A percentile compares a stretch with the other conserved stretches of the same genome.
These are phyloP conservation scores for Trididemnum miniatum DNA, from an alignment of 23 tunicate genomes.

Conservation along the genomic window DNA sequence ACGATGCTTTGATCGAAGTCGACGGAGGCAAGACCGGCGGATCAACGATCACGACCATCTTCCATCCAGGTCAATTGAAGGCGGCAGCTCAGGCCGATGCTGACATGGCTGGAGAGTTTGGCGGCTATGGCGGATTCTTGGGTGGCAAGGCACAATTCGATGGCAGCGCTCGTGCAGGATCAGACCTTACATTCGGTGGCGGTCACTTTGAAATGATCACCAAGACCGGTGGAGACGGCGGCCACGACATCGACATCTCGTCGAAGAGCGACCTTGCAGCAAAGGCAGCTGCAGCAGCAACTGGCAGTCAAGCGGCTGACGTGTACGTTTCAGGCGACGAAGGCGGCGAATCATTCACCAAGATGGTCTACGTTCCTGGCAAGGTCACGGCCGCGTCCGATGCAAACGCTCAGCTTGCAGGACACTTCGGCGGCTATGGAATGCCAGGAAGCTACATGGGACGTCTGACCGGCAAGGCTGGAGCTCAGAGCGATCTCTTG, in stretches of 20 bases:
- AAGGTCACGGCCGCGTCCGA: not conserved
- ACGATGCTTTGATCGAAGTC: not conserved
- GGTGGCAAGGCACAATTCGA: constrained; percentile 19
- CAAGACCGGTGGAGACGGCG: constrained; percentile 22
- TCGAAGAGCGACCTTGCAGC: not conserved
- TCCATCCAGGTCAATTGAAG: constrained; percentile 11
- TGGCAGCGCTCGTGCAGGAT: not conserved
- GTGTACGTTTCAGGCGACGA: not conserved
- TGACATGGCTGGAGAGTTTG: not conserved
- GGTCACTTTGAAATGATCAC: constrained; percentile 12
- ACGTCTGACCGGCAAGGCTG: not conserved
- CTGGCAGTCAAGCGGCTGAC: not conserved
- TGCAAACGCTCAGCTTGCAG: not conserved
- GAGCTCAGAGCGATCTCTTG: constrained; percentile 3
- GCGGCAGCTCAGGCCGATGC: not conserved
- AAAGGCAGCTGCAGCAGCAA: constrained; percentile 8
- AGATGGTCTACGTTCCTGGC: constrained; percentile 7
- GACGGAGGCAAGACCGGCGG: constrained; percentile 30
- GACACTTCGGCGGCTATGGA: constrained; percentile 9
- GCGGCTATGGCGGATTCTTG: not conserved
- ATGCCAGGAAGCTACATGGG: constrained; percentile 11
- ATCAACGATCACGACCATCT: not conserved
- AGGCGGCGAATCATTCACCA: not conserved
- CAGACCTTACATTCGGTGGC: not conserved
- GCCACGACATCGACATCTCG: not conserved